Base-by-base conservation (phyloP, 2,797 vertebrate genomes). In the Sebastes alutus region DNA sequence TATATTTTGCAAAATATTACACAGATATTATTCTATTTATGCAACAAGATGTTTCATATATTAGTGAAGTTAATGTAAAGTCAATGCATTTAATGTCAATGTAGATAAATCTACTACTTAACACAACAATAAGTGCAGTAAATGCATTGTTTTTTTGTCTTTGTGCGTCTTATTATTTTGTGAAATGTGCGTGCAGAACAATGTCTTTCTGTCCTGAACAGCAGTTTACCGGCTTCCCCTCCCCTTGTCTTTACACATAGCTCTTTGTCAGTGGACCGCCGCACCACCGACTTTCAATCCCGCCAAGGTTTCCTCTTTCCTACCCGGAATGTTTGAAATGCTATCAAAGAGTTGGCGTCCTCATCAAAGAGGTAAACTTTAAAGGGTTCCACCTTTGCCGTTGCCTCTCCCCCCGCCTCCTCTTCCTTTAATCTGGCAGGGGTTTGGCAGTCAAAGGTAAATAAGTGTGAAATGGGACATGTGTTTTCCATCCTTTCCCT, bases 401-500 rank as follows among this genome's bases (percentile, higher is more conserved):
- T 77, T 63, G 78, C 73, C 71, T 9, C 78, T 2, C 81, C 60
- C 63, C 65, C 42, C 63, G 52, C 81, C 81, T 85, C 82, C 7
- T 82, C 94, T 94, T 86, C 82, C 88, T 96, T 95, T 95, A 90
- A 92, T 90, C 92, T 93, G 95, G 92, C 90, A 93, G 92, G 91
- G 89, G 71, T 90, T 92, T 88, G 87, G 90, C 92, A 86, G 84
- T 82, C 46, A 88, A 96, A 96, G 94, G 94, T 96, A 97, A 96
- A 96, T 94, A 93, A 93, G 84, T 89, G 90, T 94, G 78, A 93
- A 94, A 91, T 89, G 90, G 95, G 94, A 95, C 94, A 95, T 95
- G 92, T 95, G 94, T 95, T 97, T 96, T 94, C 94, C 94, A 96
- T 96, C 95, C 52, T 72, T 92, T 89, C 81, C 89, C 94, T 80